Conservation (phyloP, 2,888 invertebrate species). For the Hirtodrosophila confusa region DNA sequence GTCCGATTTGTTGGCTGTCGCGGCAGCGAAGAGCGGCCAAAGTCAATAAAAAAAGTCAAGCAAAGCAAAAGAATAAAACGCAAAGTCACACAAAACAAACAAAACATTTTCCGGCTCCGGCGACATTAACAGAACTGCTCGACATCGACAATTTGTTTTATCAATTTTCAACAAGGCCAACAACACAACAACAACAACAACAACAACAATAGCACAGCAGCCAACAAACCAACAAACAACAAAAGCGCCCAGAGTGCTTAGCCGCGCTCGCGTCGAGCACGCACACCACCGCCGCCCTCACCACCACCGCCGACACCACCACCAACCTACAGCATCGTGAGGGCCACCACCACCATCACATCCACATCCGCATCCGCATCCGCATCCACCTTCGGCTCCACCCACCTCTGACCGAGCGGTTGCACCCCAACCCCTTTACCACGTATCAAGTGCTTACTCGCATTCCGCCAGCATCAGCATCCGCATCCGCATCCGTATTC, state of each 20-base stretch:
- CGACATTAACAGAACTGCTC: constrained; percentile 82
- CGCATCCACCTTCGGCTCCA: constrained; percentile 56
- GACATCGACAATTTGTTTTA: constrained; percentile 82
- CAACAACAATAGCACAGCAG: constrained; percentile 47
- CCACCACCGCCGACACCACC: constrained; percentile 24
- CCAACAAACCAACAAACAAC: constrained; percentile 67
- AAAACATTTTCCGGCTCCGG: constrained; percentile 82
- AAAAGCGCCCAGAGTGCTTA: constrained; percentile 78
- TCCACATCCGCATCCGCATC: constrained; percentile 40
- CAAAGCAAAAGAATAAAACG: constrained; percentile 52
- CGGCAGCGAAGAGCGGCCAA: constrained; percentile 37
- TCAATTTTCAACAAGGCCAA: constrained; percentile 79
- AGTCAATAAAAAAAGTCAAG: constrained; percentile 58
- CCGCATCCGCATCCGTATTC: constrained; percentile 15
- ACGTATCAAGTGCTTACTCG: constrained; percentile 23
- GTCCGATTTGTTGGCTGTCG: constrained; percentile 45
- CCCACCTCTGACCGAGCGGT: constrained; percentile 29
- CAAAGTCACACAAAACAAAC: constrained; percentile 76
- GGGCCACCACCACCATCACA: constrained; percentile 25
- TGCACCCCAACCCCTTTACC: constrained; percentile 34
- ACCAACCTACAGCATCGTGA: constrained; percentile 18
- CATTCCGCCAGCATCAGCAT: constrained; percentile 30
- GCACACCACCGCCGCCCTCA: constrained; percentile 56
- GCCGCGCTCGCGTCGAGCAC: constrained; percentile 67
- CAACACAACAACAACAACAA: constrained; percentile 47